phyloP scores from a whole-genome alignment of 1,140 invertebrate species.

The Neodiprion fabricii region DNA sequence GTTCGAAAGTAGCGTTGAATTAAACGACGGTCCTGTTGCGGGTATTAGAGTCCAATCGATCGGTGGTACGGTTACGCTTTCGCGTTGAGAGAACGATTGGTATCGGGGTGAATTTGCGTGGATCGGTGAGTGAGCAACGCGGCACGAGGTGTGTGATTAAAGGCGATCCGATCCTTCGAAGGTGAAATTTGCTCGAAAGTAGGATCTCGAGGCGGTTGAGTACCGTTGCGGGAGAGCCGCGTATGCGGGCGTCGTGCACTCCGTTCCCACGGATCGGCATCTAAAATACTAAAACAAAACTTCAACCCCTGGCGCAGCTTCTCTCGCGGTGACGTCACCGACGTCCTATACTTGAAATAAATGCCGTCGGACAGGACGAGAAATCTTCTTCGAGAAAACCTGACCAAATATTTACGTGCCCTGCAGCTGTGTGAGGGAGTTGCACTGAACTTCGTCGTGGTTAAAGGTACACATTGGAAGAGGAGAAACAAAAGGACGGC shows the following conservation, averaged over 20 bases:
- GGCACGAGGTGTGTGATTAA: too few species aligned
- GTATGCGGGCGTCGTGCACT: conserved; percentile 19
- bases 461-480: not conserved
- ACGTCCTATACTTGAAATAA: conserved; percentile 33
- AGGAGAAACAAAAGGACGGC: not conserved
- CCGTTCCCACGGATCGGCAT: conserved; percentile 53
- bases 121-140: too few species aligned
- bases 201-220: conserved; percentile 17
- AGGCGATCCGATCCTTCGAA: too few species aligned
- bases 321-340: conserved; percentile 20
- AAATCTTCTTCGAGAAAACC: conserved; percentile 30
- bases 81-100: too few species aligned
- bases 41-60: too few species aligned
- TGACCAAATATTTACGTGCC: conserved; percentile 38
- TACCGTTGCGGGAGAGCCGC: conserved; percentile 33
- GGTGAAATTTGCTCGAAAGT: not conserved
- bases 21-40: too few species aligned
- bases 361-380: conserved; percentile 38
- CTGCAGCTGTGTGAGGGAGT: not conserved
- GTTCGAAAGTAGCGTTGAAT: too few species aligned
- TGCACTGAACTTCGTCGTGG: not conserved
- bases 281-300: conserved; percentile 55
- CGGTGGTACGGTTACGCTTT: too few species aligned
- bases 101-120: not conserved
- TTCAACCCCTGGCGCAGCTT: conserved; percentile 31